Conservation (phyloP, 2,888 invertebrate species). For the Tholera decimalis region DNA sequence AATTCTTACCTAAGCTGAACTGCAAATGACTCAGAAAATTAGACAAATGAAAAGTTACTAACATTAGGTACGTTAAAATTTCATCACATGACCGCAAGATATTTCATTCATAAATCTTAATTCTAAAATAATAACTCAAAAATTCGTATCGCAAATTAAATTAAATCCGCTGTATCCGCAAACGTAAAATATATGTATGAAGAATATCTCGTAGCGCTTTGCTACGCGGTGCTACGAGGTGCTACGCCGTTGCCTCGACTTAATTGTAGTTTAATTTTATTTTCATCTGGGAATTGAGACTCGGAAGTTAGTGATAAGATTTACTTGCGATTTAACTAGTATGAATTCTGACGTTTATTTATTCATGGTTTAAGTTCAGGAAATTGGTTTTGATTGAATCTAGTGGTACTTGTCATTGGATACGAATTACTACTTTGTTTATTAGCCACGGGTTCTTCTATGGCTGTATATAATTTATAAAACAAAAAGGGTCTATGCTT, state of each 20-base stretch:
- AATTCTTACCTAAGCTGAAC: too few species aligned
- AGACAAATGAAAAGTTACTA: too few species aligned
- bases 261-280: conserved; percentile 65
- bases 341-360: conserved; percentile 24
- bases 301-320: conserved; percentile 35
- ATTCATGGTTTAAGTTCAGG: conserved; percentile 26
- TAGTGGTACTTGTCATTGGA: background rate
- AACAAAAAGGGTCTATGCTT: too few species aligned
- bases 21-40: conserved; percentile 6
- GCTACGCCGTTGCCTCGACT: conserved; percentile 61
- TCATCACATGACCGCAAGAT: conserved; percentile 26
- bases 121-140: conserved; percentile 45
- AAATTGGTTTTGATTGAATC: conserved; percentile 21
- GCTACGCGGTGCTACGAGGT: conserved; percentile 57
- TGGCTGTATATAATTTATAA: too few species aligned
- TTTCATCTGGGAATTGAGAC: conserved; percentile 47
- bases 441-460: too few species aligned
- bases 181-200: conserved; percentile 63
- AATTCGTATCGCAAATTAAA: conserved; percentile 59
- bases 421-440: background rate
- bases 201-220: conserved; percentile 66
- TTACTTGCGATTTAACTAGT: conserved; percentile 32
- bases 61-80: conserved; percentile 31
- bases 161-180: conserved; percentile 51
- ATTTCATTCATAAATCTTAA: conserved; percentile 45